Base-by-base conservation (phyloP, 2,888 invertebrate genomes). In the Polydrusus pterygomalis region DNA sequence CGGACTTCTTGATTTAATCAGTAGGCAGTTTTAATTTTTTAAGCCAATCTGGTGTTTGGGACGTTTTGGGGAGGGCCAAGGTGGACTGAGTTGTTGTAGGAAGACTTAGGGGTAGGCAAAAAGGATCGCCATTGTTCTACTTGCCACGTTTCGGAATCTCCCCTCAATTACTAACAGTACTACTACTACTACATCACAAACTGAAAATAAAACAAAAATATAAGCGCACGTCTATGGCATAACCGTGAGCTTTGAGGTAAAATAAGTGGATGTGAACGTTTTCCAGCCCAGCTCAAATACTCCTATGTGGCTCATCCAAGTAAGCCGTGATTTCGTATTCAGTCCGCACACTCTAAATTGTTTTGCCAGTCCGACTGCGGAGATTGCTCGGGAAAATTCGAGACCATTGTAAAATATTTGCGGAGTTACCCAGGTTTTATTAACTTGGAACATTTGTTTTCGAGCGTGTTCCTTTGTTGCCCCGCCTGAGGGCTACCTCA, bases 311-410 rank as follows among this genome's bases (percentile, higher is more conserved):
- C 80, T 82, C 81, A 81, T 82, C 79, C 76, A 38, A 70, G 74
- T 72, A 81, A 82, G 81, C 81, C 80, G 80, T 80, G 82, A 84
- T 84, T 84, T 80, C 79, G 83, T 83, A 84, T 84, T 84, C 84
- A 81, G 80, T 77, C 79, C 80, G 82, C 83, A 78, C 75, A 79
- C 79, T 81, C 81, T 82, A 84, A 85, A 86, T 85, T 85, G 85
- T 85, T 86, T 85, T 84, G 83, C 82, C 84, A 82, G 84, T 81
- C 82, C 82, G 80, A 80, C 80, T 80, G 79, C 81, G 82, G 84
- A 83, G 84, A 85, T 84, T 84, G 84, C 81, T 84, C 84, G 84
- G 82, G 84, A 84, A 86, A 85, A 85, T 85, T 84, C 84, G 83
- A 84, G 83, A 82, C 82, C 81, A 82, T 83, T 84, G 83, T 84